Conservation (phyloP, 64 coral and sea anemone species). For the Catalaphyllia jardinei region DNA sequence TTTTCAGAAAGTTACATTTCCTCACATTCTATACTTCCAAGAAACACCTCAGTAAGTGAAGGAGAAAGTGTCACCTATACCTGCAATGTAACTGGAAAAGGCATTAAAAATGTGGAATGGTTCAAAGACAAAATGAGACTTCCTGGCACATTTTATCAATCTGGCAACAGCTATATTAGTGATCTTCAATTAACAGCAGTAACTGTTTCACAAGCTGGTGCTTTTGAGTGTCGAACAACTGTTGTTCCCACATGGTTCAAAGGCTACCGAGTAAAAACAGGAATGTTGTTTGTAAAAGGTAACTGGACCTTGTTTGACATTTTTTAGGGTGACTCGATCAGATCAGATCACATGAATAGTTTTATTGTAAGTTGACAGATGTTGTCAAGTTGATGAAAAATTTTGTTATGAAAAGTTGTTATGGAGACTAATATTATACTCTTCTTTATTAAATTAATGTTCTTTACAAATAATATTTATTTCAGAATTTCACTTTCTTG, state of each 20-base stretch:
- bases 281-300: slow-evolving; percentile 25
- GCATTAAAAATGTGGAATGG: slow-evolving; percentile 50
- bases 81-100: slow-evolving; percentile 28
- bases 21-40: slow-evolving; percentile 20
- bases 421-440: too few relatives aligned
- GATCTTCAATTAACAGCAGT: slow-evolving; percentile 5
- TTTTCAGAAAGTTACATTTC: slow-evolving; percentile 8
- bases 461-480: not conserved
- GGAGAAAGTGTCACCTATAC: slow-evolving; percentile 21
- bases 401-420: too few relatives aligned
- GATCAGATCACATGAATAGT: too few relatives aligned
- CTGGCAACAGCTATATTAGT: not conserved
- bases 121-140: slow-evolving; percentile 56
- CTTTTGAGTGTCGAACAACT: slow-evolving; percentile 51
- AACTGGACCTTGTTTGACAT: not conserved
- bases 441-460: not conserved
- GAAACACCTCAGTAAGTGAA: slow-evolving; percentile 15
- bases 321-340: too few relatives aligned
- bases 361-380: too few relatives aligned
- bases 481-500: slow-evolving; percentile 52
- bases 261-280: slow-evolving; percentile 38
- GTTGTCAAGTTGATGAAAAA: too few relatives aligned
- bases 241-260: not conserved
- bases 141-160: slow-evolving; percentile 31
- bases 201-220: slow-evolving; percentile 34